phyloP scores from a whole-genome alignment of 2,888 invertebrate species.

The Cosmia pyralina region DNA sequence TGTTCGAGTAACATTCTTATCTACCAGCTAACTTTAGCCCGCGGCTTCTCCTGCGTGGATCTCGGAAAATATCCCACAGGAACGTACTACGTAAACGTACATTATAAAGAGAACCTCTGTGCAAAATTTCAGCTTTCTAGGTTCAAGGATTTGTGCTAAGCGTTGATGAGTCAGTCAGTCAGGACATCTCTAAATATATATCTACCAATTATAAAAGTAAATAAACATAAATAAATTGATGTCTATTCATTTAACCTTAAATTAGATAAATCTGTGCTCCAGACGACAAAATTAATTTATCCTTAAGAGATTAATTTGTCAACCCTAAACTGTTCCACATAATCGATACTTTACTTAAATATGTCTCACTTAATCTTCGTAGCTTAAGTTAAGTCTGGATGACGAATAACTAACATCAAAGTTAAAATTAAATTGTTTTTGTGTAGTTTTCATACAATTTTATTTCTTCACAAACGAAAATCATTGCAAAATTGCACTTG shows the following conservation, averaged over 20 bases:
- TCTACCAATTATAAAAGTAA: neutral
- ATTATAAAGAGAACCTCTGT: no score
- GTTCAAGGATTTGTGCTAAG: no score
- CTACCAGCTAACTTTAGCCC: no score
- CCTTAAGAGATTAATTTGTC: conserved; percentile 38
- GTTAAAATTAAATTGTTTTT: conserved; percentile 2
- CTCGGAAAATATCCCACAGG: no score
- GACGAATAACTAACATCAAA: conserved; percentile 15
- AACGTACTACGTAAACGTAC: no score
- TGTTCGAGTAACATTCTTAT: no score
- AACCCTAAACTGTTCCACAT: conserved; percentile 23
- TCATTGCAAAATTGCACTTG: no score
- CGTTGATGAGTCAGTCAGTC: no score
- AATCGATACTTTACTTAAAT: conserved; percentile 45
- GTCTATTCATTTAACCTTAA: neutral
- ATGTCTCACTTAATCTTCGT: conserved; percentile 30
- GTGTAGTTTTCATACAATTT: neutral
- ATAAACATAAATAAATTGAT: neutral
- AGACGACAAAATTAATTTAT: neutral
- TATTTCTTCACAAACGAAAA: no score
- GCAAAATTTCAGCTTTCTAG: no score
- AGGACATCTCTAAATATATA: neutral
- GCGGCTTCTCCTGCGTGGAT: no score
- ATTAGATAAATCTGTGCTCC: conserved; percentile 4
- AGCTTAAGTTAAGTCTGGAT: conserved; percentile 21